These are phyloP conservation scores for Hipparchia semele DNA, from an alignment of 2,888 invertebrate species.

Conservation along the genomic window DNA sequence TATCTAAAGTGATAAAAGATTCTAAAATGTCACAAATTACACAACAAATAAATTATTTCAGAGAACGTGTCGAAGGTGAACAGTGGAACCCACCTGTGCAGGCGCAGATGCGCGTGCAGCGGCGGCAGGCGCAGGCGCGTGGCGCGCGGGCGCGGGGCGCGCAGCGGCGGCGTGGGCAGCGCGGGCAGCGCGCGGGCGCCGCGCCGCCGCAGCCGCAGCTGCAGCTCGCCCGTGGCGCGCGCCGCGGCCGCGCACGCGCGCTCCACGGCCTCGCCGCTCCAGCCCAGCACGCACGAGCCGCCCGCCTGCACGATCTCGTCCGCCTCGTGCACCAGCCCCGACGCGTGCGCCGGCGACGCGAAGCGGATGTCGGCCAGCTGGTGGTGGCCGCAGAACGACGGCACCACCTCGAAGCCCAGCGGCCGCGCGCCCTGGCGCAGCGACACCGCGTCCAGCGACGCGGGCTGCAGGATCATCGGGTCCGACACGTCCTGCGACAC, in stretches of 20 bases:
- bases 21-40: too few relatives aligned
- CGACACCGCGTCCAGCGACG: conserved; percentile 93
- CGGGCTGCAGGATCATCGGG: conserved; percentile 95
- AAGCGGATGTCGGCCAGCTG: conserved; percentile 95
- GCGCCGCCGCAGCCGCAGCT: conserved; percentile 53
- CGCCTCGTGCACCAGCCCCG: conserved; percentile 96
- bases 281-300: conserved; percentile 64
- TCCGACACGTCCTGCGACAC: conserved; percentile 88
- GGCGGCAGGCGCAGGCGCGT: conserved; percentile 40
- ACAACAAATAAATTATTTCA: too few relatives aligned
- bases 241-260: conserved; percentile 45
- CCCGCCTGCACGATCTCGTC: conserved; percentile 93
- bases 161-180: conserved; percentile 48
- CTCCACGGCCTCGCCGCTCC: conserved; percentile 59
- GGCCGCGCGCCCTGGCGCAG: conserved; percentile 94
- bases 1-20: conserved; percentile 31
- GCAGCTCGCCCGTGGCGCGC: conserved; percentile 44
- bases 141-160: conserved; percentile 41
- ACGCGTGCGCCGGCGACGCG: conserved; percentile 95
- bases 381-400: conserved; percentile 89
- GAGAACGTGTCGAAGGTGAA: background rate
- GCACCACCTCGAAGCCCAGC: conserved; percentile 94
- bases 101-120: conserved; percentile 37
- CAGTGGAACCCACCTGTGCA: conserved; percentile 26
- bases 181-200: conserved; percentile 49